Conservation (phyloP, 2,797 vertebrate genomes). For the Coendou prehensilis region DNA sequence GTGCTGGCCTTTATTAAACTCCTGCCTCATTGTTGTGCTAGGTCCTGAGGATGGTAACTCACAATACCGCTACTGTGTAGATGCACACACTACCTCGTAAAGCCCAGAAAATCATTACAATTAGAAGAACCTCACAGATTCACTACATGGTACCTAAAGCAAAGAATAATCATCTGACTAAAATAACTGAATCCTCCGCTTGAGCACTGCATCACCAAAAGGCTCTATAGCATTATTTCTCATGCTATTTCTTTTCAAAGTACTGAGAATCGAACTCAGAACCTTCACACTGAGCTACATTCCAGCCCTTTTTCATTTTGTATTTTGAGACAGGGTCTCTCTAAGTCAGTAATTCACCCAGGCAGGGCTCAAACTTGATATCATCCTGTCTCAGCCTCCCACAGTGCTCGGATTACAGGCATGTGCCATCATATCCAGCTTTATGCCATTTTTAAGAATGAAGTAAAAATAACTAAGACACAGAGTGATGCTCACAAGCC, state of each 20-base stretch:
- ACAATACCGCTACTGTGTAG: background rate
- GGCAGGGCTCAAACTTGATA: background rate
- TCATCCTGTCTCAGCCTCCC: background rate
- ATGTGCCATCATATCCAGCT: background rate
- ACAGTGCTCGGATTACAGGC: background rate
- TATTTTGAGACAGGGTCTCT: background rate
- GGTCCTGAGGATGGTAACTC: background rate
- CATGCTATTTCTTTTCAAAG: background rate
- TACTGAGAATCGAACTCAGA: background rate
- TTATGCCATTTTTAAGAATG: background rate
- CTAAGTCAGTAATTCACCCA: background rate
- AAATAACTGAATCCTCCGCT: background rate
- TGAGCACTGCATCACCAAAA: background rate
- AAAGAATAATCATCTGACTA: background rate
- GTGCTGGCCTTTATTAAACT: background rate
- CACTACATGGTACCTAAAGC: background rate
- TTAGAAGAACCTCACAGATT: background rate
- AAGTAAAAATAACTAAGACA: conserved; percentile 4
- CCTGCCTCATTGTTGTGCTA: background rate
- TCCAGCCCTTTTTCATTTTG: background rate
- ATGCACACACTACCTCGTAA: background rate
- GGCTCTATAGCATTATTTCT: background rate
- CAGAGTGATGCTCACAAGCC: background rate
- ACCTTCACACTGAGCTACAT: background rate
- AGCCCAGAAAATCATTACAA: background rate